phyloP scores from a whole-genome alignment of 1,140 invertebrate genomes.

The Apis laboriosa region DNA sequence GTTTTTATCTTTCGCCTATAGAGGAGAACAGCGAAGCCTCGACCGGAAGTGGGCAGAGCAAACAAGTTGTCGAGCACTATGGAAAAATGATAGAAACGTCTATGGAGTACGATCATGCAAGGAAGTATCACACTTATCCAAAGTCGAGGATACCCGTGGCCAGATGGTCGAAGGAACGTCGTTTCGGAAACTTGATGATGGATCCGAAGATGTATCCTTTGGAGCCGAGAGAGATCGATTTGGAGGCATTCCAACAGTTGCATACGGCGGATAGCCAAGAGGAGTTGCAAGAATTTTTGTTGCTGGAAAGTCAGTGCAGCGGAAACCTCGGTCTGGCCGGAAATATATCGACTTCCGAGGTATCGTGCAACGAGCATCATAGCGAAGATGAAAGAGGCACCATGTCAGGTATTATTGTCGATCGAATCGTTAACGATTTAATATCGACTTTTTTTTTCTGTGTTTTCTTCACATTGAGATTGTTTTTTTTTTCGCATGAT shows the following conservation, averaged over 20 bases:
- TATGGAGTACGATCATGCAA: conserved; percentile 62
- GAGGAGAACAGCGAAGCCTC: conserved; percentile 83
- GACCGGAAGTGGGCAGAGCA: conserved; percentile 70
- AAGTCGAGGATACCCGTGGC: conserved; percentile 77
- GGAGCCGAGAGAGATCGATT: conserved; percentile 83
- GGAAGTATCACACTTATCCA: conserved; percentile 82
- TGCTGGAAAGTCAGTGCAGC: conserved; percentile 85
- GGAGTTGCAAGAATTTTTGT: conserved; percentile 85
- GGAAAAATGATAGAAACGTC: neutral
- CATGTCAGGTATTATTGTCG: conserved; percentile 74
- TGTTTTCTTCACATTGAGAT: conserved; percentile 19
- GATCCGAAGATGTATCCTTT: conserved; percentile 81
- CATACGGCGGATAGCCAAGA: conserved; percentile 85
- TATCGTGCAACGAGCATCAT: conserved; percentile 63
- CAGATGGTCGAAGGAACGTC: conserved; percentile 66
- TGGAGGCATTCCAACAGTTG: conserved; percentile 82
- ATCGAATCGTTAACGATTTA: conserved; percentile 28
- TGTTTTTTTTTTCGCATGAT: conserved; percentile 50
- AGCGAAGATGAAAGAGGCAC: conserved; percentile 74
- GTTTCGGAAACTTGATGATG: conserved; percentile 68
- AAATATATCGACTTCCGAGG: conserved; percentile 79
- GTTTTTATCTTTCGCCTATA: conserved; percentile 81
- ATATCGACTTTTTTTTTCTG: neutral
- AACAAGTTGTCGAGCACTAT: neutral
- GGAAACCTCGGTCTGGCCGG: conserved; percentile 79